phyloP scores from a whole-genome alignment of 1,140 invertebrate genomes.

The Caenorhabditis inopinata region DNA sequence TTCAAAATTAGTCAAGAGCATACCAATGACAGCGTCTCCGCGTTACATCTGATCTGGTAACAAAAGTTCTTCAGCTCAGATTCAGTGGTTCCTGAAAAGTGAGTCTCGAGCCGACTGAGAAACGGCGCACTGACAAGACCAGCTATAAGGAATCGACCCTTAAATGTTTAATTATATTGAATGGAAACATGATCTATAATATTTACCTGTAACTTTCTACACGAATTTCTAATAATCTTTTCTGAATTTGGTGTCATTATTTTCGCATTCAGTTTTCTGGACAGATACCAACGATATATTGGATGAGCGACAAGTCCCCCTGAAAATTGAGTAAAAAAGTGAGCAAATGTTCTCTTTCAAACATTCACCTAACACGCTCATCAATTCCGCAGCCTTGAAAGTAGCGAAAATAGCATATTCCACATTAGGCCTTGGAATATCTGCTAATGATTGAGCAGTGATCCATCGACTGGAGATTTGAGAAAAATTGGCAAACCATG shows the following conservation, averaged over 20 bases:
- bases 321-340: too few relatives aligned
- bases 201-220: slow-evolving; percentile 53
- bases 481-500: slow-evolving; percentile 58
- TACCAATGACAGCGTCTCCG: slow-evolving; percentile 39
- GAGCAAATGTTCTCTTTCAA: too few relatives aligned
- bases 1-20: background rate
- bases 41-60: slow-evolving; percentile 54
- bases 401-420: slow-evolving; percentile 57
- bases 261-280: slow-evolving; percentile 52
- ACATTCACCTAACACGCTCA: slow-evolving; percentile 54
- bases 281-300: slow-evolving; percentile 55
- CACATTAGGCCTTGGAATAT: slow-evolving; percentile 47
- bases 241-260: slow-evolving; percentile 58
- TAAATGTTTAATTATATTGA: too few relatives aligned
- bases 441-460: slow-evolving; percentile 49
- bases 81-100: slow-evolving; percentile 40
- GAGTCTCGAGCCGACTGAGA: slow-evolving; percentile 39
- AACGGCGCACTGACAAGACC: slow-evolving; percentile 52
- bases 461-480: slow-evolving; percentile 46
- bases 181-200: slow-evolving; percentile 33
- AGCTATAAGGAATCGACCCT: slow-evolving; percentile 58
- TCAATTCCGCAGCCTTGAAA: slow-evolving; percentile 55
- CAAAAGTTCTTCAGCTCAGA: slow-evolving; percentile 51
- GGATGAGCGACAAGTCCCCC: slow-evolving; percentile 59
- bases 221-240: slow-evolving; percentile 57